Conservation (phyloP, 2,113 vertebrate genomes). For the Megaleporinus macrocephalus region DNA sequence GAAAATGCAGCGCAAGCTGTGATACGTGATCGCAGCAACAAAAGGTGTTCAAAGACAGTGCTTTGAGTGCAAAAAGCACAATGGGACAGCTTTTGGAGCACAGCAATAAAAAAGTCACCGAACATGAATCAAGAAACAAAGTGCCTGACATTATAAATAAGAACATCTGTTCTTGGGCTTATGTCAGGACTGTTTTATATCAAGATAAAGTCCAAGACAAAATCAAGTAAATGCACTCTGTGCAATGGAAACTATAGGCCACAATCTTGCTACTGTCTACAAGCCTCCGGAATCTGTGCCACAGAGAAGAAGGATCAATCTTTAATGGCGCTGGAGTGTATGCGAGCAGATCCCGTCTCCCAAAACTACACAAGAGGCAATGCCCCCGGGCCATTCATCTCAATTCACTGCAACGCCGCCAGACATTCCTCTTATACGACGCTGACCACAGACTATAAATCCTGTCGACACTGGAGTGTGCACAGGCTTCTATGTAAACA, state of each 20-base stretch:
- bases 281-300: not conserved
- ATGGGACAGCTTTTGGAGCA: not conserved
- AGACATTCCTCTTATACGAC: conserved; percentile 9
- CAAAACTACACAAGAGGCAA: conserved; percentile 18
- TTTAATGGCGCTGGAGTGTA: not conserved
- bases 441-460: conserved; percentile 38
- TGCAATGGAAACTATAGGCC: not conserved
- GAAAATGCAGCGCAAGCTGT: conserved; percentile 23
- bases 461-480: conserved; percentile 32
- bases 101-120: conserved; percentile 11
- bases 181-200: not conserved
- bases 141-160: not conserved
- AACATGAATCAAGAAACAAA: not conserved
- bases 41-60: conserved; percentile 7
- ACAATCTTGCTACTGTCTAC: not conserved
- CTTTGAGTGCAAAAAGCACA: not conserved
- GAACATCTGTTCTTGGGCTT: not conserved
- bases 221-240: not conserved
- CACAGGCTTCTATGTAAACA: conserved; percentile 29
- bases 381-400: conserved; percentile 12
- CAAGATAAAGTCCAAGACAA: not conserved
- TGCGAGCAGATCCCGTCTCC: conserved; percentile 1
- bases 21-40: conserved; percentile 27
- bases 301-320: conserved; percentile 10
- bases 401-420: not conserved